These are phyloP conservation scores for Protaetia brevitarsis DNA, from an alignment of 1,140 invertebrate genomes.

Conservation along the genomic window DNA sequence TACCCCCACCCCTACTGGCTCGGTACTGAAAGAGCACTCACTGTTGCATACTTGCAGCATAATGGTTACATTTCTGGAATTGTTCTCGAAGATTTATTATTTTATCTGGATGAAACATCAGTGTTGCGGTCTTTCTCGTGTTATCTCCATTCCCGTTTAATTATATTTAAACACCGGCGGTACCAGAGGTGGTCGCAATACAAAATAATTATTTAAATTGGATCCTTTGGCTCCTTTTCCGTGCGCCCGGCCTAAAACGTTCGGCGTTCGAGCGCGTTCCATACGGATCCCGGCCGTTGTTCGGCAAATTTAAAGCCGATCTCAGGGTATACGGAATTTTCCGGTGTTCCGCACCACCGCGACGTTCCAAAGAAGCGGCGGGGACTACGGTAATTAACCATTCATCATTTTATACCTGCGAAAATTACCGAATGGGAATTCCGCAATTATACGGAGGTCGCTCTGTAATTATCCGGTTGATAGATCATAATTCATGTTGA, in stretches of 20 bases:
- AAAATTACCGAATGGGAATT: slow-evolving; percentile 18
- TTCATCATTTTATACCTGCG: slow-evolving; percentile 18
- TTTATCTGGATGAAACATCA: slow-evolving; percentile 9
- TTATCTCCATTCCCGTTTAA: slow-evolving; percentile 9
- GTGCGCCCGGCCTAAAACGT: not conserved
- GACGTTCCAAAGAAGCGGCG: not conserved
- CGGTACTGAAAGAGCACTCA: not conserved
- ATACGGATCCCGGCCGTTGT: not conserved
- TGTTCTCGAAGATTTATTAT: slow-evolving; percentile 21
- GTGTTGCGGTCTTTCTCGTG: not conserved
- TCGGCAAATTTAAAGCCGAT: not conserved
- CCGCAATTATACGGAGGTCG: slow-evolving; percentile 12
- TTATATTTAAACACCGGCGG: slow-evolving; percentile 14
- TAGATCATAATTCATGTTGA: not conserved
- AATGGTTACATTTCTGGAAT: slow-evolving; percentile 21
- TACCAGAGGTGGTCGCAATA: not conserved
- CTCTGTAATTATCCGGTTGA: slow-evolving; percentile 4
- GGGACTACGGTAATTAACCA: slow-evolving; percentile 4
- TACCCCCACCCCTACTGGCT: too few relatives aligned
- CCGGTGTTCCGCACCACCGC: not conserved
- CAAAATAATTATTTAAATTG: slow-evolving; percentile 22
- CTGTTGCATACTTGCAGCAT: slow-evolving; percentile 19
- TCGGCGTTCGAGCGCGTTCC: not conserved
- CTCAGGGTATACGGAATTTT: not conserved
- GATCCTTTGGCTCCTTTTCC: not conserved